Evolutionary conservation across 1,140 invertebrate species (phyloP), one percentile per base, ranked within the genome.

Genomic region (Drosophila parvula): DNA sequence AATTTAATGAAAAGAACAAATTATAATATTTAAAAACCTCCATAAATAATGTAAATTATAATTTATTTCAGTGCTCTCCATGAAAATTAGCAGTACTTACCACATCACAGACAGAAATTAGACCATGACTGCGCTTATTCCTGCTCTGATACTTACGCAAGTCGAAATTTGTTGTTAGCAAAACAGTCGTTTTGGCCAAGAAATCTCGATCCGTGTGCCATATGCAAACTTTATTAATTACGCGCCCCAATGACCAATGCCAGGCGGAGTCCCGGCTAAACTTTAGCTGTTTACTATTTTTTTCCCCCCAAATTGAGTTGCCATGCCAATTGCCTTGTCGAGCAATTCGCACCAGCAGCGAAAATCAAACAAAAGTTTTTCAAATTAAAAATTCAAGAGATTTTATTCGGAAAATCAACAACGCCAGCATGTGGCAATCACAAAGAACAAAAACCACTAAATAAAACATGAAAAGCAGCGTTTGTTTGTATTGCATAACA

Each of bases 201-300:
- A 22, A 44, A 71, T 38, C 53, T 59, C 8, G 51, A 47, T 38
- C 43, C 53, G 32, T 28, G 51, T 38, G 50, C 73, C 74, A 68
- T 60, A 77, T 86, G 79, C 76, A 67, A 86, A 86, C 83, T 86
- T 86, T 86, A 65, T 88, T 88, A 86, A 88, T 86, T 86, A 89
- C 57, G 38, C 77, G 79, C 83, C 58, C 60, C 75, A 77, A 64
- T 88, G 83, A 10, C 68, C 68, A 59, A 27, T 30, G 41, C 18
- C 43, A 34, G 32, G n/a, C 47, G 16, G 10, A 47, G 56, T 55
- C 41, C 58, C 14, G n/a, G 8, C 30, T 8, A 57, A 88, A 79
- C 56, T 83, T 86, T 73, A 38, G 44, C 60, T 79, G 53, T 73
- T 86, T 86, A 76, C 55, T 77, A 60, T 60, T 60, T 53, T 48